Percentiles rank a stretch among this genome's conserved stretches.
phyloP scores from a whole-genome alignment of 2,113 vertebrate species.

The Pseudorectes ferrugineus region DNA sequence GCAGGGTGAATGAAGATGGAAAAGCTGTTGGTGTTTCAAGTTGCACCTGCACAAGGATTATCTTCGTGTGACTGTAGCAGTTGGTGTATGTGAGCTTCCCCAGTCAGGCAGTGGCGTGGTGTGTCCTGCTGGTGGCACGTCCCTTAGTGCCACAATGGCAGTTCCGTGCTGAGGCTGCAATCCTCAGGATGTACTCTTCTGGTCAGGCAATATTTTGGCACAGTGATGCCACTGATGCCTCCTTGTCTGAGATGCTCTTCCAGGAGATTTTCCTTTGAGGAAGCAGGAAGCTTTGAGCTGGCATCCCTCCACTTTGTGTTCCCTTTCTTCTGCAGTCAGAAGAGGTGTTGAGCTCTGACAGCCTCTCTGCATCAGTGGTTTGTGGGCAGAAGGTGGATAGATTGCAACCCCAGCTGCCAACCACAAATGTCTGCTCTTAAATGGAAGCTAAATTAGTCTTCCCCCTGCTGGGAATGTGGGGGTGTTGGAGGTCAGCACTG shows the following conservation, averaged over 20 bases:
- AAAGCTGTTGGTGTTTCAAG: neutral
- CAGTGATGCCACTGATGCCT: neutral
- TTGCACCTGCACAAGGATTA: neutral
- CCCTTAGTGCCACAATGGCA: neutral
- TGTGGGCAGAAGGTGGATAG: neutral
- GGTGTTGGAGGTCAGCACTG: neutral
- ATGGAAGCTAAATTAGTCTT: constrained; percentile 42
- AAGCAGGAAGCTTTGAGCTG: neutral
- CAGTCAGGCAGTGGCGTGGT: neutral
- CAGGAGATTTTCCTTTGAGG: neutral
- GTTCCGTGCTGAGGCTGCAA: neutral
- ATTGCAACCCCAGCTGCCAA: neutral
- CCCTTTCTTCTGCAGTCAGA: neutral
- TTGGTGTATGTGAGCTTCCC: neutral
- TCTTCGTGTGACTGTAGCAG: neutral
- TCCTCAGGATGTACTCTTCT: neutral
- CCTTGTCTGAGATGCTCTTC: neutral
- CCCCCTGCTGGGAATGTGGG: neutral
- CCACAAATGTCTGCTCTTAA: constrained; percentile 42
- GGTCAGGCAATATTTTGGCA: neutral
- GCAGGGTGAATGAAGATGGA: neutral
- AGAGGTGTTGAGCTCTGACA: neutral
- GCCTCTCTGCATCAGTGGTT: neutral
- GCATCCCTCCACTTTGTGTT: neutral
- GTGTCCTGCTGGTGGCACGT: neutral